Base-by-base conservation (phyloP, 1,140 invertebrate species). In the Drosophila pectinifera region DNA sequence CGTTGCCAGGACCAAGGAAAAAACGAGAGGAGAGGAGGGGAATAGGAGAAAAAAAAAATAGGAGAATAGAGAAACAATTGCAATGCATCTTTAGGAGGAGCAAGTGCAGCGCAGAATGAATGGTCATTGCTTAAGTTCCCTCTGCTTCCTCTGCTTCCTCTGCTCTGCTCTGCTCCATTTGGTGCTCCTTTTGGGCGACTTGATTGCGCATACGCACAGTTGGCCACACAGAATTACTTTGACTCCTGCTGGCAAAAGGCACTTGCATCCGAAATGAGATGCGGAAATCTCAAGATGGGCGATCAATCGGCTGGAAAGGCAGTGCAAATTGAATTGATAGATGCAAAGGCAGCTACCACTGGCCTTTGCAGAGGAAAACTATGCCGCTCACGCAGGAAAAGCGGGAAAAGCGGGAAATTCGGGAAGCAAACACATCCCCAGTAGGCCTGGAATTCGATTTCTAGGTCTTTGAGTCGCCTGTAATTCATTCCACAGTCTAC, bases 81-180 rank as follows among this genome's bases (percentile, higher is more conserved):
- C 69, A 64, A 69, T 74, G 45, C 80, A 82, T 83, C 75, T 78
- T 80, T 54, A 3, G 24, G 26, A n/a, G 49, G 58, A 57, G 54
- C 49, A 28, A 79, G 28, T 59, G 59, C 79, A 76, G 57, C 58
- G 51, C 58, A 59, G 75, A 77, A 80, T 64, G 59, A 83, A 78
- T 81, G 73, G 75, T 78, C 80, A 83, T 74, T 83, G 74, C 62
- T 68, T 72, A 64, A 80, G 55, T 73, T 78, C 42, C 61, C 46
- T 67, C 22, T 22, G 31, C 31, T 53, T 14, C 18, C 11, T 63
- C 41, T 72, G 42, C 34, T 28, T 24, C 41, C 45, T 38, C 45
- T 46, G 39, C 5, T 7, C 8, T 13, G n/a, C n/a, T n/a, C n/a
- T n/a, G n/a, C n/a, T n/a, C n/a, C n/a, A n/a, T n/a, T n/a, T n/a